Evolutionary conservation across 2,113 vertebrate genomes (phyloP).

Genomic region (Dissostichus mawsoni): DNA sequence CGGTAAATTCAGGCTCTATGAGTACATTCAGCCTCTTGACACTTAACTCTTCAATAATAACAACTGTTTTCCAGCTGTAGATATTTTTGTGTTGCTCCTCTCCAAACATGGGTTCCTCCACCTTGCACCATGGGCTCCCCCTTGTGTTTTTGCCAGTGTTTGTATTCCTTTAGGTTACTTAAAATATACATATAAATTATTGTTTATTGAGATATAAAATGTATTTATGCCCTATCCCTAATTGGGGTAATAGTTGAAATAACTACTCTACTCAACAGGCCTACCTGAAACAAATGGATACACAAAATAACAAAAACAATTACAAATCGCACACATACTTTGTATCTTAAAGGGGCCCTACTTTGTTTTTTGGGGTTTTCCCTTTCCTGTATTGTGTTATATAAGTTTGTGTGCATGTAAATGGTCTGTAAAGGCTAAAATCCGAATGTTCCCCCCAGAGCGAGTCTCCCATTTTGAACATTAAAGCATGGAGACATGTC

Average conservation of each 20-base stretch:
- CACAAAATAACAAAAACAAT: not conserved
- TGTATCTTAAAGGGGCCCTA: no score
- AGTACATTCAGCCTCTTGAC: not conserved
- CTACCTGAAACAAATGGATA: not conserved
- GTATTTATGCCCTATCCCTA: not conserved
- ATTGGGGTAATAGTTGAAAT: not conserved
- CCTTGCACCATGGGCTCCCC: conserved; percentile 11
- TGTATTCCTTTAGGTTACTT: not conserved
- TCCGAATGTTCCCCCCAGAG: no score
- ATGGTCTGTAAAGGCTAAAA: no score
- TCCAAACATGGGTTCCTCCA: not conserved
- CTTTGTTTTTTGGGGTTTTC: no score
- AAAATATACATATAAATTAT: not conserved
- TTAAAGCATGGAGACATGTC: no score
- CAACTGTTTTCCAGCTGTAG: not conserved
- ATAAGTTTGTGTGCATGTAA: no score
- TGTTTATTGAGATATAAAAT: not conserved
- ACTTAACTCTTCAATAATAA: no score
- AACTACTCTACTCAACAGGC: no score
- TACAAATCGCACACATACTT: not conserved
- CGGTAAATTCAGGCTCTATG: no score
- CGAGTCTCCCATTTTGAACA: no score
- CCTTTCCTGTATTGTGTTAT: no score
- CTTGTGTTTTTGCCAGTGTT: conserved; percentile 14
- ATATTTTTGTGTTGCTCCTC: not conserved